Conservation (phyloP, 2,888 invertebrate genomes). For the Polylopha cassiicola region DNA sequence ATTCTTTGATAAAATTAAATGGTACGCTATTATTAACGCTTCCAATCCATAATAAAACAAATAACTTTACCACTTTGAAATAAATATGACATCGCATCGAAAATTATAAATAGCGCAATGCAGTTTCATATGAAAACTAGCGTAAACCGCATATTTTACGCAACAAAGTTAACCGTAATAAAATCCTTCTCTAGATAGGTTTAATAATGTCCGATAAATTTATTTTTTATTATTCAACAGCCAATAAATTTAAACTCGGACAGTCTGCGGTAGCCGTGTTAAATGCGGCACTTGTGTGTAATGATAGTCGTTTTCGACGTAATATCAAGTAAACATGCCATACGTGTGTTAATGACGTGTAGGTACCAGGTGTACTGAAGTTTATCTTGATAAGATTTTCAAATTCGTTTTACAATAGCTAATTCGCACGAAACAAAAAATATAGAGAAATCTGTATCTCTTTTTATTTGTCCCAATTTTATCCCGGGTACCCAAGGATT, state of each 20-base stretch:
- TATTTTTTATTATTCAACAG: constrained; percentile 33
- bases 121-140: too few species aligned
- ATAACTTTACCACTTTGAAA: background rate
- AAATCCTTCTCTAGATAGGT: constrained; percentile 15
- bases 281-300: constrained; percentile 30
- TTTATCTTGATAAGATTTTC: too few species aligned
- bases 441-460: too few species aligned
- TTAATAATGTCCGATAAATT: constrained; percentile 27
- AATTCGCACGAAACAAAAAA: too few species aligned
- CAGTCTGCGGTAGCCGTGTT: constrained; percentile 32
- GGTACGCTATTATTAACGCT: too few species aligned
- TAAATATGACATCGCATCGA: constrained; percentile 1
- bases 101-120: too few species aligned
- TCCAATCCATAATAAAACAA: too few species aligned
- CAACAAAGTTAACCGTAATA: constrained; percentile 19
- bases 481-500: too few species aligned
- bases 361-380: too few species aligned
- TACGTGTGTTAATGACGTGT: constrained; percentile 3
- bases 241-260: constrained; percentile 36
- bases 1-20: constrained; percentile 28
- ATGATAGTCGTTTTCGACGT: constrained; percentile 25
- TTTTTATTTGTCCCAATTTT: too few species aligned
- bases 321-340: constrained; percentile 20
- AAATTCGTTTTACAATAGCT: too few species aligned
- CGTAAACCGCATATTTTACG: constrained; percentile 5